These are phyloP conservation scores for Bombylius major DNA, from an alignment of 2,888 invertebrate species.

Conservation along the genomic window DNA sequence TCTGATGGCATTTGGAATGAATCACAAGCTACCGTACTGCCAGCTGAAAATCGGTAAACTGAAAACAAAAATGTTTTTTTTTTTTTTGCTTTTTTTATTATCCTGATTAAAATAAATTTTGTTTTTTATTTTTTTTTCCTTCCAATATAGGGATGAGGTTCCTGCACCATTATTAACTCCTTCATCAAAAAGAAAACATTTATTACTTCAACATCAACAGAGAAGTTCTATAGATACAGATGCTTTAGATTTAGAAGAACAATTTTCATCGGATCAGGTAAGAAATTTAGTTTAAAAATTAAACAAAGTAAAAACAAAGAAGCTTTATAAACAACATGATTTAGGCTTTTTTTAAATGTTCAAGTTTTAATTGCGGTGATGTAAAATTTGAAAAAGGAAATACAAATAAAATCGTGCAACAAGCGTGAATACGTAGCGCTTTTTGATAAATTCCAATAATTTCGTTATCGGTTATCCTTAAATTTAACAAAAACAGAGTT, in stretches of 20 bases:
- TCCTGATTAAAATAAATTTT: neutral
- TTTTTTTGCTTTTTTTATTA: neutral
- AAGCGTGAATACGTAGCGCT: too few relatives aligned
- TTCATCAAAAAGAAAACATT: conserved; percentile 63
- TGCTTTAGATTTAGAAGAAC: conserved; percentile 59
- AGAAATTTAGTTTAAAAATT: neutral
- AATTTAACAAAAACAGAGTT: too few relatives aligned
- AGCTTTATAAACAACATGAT: too few relatives aligned
- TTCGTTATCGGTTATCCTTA: too few relatives aligned
- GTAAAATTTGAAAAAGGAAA: too few relatives aligned
- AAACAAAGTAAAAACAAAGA: too few relatives aligned
- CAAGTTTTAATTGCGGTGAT: too few relatives aligned
- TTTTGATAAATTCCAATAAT: too few relatives aligned
- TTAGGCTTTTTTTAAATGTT: too few relatives aligned
- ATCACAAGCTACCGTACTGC: conserved; percentile 72
- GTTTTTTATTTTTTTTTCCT: neutral
- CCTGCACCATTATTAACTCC: conserved; percentile 55
- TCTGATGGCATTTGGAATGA: conserved; percentile 84
- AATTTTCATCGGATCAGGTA: conserved; percentile 45
- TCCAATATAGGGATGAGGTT: conserved; percentile 37
- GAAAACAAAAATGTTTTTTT: neutral
- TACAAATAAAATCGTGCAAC: too few relatives aligned
- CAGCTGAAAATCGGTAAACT: conserved; percentile 48
- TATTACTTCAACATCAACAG: conserved; percentile 72
- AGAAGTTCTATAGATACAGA: conserved; percentile 77